Conservation (phyloP, 2,113 vertebrate genomes). For the Atrichornis clamosus region DNA sequence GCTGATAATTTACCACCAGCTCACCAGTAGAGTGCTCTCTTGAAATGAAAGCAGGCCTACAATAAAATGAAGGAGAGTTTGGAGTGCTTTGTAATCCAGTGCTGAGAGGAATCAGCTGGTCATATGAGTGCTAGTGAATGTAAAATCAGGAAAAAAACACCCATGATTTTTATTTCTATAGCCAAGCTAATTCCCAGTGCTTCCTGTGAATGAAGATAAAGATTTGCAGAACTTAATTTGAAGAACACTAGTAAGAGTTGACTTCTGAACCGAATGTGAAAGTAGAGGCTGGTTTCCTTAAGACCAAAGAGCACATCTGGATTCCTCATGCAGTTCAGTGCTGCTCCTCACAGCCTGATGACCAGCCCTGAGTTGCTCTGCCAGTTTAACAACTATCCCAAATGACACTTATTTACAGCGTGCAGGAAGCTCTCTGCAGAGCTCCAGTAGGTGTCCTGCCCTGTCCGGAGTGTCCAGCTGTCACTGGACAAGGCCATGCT, state of each 20-base stretch:
- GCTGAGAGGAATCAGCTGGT: not conserved
- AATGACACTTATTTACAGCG: not conserved
- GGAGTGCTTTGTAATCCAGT: not conserved
- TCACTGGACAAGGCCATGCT: not conserved
- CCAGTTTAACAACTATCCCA: not conserved
- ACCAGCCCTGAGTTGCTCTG: not conserved
- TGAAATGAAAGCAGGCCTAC: not conserved
- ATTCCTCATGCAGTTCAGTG: not conserved
- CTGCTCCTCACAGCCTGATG: not conserved
- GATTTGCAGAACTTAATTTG: not conserved
- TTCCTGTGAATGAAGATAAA: not conserved
- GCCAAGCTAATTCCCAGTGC: not conserved
- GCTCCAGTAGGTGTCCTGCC: not conserved
- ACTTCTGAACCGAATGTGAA: not conserved
- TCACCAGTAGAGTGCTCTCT: not conserved
- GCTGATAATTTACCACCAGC: not conserved
- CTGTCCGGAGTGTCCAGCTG: fast-evolving
- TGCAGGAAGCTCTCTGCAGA: not conserved
- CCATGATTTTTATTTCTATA: not conserved
- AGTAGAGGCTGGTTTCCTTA: not conserved
- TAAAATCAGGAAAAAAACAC: not conserved
- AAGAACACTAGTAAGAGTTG: not conserved
- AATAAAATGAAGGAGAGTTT: not conserved
- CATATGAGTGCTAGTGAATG: not conserved
- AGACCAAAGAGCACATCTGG: not conserved